Evolutionary conservation across 2,797 vertebrate genomes (phyloP).

Genomic region (Myioborus melanocephalus): DNA sequence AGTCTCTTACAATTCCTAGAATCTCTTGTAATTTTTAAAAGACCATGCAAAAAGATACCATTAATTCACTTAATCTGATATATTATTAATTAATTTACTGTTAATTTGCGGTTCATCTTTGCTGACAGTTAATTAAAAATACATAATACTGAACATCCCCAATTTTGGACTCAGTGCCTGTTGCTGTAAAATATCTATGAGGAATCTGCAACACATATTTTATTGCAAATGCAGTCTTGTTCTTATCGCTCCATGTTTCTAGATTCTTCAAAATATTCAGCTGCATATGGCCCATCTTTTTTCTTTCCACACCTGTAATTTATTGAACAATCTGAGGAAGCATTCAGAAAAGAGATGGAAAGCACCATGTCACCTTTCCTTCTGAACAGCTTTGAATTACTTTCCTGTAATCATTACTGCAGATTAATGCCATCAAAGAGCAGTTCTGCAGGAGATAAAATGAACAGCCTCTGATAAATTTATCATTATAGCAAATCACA

Average conservation of each 20-base stretch:
- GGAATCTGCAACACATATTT: not conserved
- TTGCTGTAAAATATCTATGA: not conserved
- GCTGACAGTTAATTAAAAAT: not conserved
- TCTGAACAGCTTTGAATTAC: constrained; percentile 57
- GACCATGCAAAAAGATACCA: not conserved
- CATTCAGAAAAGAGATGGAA: constrained; percentile 41
- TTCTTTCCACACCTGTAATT: not conserved
- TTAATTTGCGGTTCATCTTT: not conserved
- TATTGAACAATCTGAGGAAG: constrained; percentile 19
- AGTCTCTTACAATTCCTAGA: not conserved
- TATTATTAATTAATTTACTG: not conserved
- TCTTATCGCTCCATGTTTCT: not conserved
- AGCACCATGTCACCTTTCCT: constrained; percentile 9
- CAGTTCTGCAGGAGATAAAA: constrained; percentile 63
- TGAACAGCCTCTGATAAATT: constrained; percentile 69
- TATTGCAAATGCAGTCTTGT: not conserved
- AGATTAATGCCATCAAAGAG: constrained; percentile 70
- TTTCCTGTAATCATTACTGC: constrained; percentile 66
- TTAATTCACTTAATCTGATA: not conserved
- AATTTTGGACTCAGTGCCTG: not conserved
- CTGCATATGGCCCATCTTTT: not conserved
- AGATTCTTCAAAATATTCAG: not conserved
- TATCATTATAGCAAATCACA: constrained; percentile 63
- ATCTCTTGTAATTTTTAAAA: not conserved
- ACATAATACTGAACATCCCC: not conserved